A percentile compares a stretch with the other conserved stretches of the same genome.
Evolutionary conservation across 2,113 vertebrate species (phyloP).

Genomic region (Aviceda subcristata): DNA sequence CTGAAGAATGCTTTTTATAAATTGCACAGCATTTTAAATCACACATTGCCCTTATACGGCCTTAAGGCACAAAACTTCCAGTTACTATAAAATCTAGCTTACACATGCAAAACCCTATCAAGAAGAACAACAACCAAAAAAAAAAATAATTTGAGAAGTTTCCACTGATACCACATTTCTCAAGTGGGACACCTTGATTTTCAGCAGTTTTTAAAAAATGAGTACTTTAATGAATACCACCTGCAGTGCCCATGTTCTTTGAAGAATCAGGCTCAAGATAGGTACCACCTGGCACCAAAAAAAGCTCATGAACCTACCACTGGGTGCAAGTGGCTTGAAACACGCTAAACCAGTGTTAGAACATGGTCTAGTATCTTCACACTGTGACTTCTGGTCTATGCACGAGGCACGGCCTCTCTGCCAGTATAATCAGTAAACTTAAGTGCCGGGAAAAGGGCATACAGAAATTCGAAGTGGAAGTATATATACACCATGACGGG

Average conservation of each 20-base stretch:
- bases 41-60: not conserved
- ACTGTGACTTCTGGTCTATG: not conserved
- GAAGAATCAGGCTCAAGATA: not conserved
- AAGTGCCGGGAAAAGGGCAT: not conserved
- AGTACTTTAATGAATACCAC: not conserved
- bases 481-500: not conserved
- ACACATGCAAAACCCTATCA: not conserved
- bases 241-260: not conserved
- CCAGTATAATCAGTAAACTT: not conserved
- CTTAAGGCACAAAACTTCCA: not conserved
- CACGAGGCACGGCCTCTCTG: not conserved
- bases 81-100: not conserved
- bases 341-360: not conserved
- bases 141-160: not conserved
- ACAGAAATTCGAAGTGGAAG: not conserved
- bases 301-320: not conserved
- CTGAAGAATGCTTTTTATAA: conserved; percentile 35
- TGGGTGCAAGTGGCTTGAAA: not conserved
- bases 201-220: not conserved
- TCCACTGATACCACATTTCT: not conserved
- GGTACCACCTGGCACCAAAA: not conserved
- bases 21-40: conserved; percentile 1
- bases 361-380: not conserved
- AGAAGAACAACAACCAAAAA: not conserved
- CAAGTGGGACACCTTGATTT: not conserved